Evolutionary conservation across 2,113 vertebrate genomes (phyloP).

Genomic region (Callipepla californica): DNA sequence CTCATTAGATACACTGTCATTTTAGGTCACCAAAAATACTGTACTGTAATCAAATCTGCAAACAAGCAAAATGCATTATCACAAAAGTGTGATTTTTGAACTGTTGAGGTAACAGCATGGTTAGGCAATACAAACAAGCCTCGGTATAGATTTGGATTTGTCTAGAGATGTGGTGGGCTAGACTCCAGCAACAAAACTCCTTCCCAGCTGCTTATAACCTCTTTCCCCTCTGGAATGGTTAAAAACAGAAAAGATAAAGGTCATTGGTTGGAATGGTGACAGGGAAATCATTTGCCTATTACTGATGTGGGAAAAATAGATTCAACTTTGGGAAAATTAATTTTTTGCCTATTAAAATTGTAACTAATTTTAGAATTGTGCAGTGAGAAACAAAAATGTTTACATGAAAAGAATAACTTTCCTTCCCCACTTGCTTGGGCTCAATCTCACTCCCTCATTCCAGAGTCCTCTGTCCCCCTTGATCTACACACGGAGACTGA

Average conservation of each 20-base stretch:
- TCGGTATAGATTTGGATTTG: background rate
- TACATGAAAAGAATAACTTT: background rate
- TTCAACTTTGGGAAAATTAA: background rate
- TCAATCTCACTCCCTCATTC: background rate
- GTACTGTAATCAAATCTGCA: background rate
- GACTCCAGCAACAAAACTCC: background rate
- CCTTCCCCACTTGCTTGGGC: background rate
- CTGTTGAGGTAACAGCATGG: background rate
- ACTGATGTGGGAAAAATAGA: background rate
- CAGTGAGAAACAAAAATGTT: background rate
- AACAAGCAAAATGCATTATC: background rate
- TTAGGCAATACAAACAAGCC: background rate
- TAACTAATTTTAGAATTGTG: background rate
- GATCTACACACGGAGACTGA: too few relatives aligned
- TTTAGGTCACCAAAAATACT: background rate
- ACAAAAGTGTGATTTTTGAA: background rate
- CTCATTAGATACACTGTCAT: background rate
- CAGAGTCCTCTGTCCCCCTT: background rate
- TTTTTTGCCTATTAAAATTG: background rate
- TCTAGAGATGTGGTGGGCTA: background rate
- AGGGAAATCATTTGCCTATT: background rate
- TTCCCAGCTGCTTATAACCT: background rate
- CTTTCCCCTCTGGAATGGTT: background rate
- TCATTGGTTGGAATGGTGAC: background rate
- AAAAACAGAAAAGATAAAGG: background rate